Base-by-base conservation (phyloP, 2,888 invertebrate species). In the Caenorhabditis sp. region DNA sequence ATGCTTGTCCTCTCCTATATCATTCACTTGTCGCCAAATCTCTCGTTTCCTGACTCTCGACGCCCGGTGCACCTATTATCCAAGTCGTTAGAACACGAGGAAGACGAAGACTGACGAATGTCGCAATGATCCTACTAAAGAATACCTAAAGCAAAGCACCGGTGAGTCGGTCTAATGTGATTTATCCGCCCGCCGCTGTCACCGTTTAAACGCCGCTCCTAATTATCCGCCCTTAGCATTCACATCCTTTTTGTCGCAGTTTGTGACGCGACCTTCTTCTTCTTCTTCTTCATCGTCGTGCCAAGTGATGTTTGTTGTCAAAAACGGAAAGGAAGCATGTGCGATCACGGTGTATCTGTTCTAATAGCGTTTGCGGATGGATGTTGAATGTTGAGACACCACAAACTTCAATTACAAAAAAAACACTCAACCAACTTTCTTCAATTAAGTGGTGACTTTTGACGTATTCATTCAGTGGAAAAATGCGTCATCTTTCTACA, bases 241-340 rank as follows among this genome's bases (percentile, higher is more conserved):
- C 22, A 24, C 30, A 17, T 17, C 65, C n/a, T 45, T 55, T 46
- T 37, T 39, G 53, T 45, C 46, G 48, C 43, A 56, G 27, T 56
- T 66, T 13, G 56, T 66, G 56, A 56, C 56, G 66, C 41, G 66
- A 66, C 66, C 66, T 66, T 50, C 66, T 62, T 62, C 41, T 30
- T 41, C n/a, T n/a, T n/a, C n/a, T n/a, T n/a, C n/a, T n/a, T n/a
- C n/a, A n/a, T n/a, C n/a, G 41, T 30, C 41, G 41, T 30, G 20
- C 35, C 11, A 48, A 45, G 22, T 39, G 66, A 66, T 66, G 66
- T 66, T 66, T 66, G 66, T 56, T 66, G 66, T 39, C 66, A 32
- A 39, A 61, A 46, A 48, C 15, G 46, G 56, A 39, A 43, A 53
- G 35, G 53, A 53, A 65, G 55, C 55, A 35, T 7, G 6, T 35